Conservation (phyloP, 2,888 invertebrate species). For the Phengaris arion region DNA sequence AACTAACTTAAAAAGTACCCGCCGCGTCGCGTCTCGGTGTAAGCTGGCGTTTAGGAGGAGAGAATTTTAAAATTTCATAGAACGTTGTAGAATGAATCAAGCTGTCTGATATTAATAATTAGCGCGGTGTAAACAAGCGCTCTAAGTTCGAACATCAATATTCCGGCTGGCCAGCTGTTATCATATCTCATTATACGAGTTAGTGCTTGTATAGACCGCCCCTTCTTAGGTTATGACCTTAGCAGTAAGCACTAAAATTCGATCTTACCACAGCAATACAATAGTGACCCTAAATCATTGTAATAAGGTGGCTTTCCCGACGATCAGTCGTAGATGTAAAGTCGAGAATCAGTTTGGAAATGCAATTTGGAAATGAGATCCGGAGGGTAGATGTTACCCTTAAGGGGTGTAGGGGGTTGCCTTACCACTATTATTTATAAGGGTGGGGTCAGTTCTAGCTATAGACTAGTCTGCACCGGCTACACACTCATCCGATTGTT, state of each 20-base stretch:
- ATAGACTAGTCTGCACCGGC: conserved; percentile 50
- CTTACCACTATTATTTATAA: conserved; percentile 79
- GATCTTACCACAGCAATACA: conserved; percentile 44
- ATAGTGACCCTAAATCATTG: conserved; percentile 45
- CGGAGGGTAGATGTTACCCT: conserved; percentile 69
- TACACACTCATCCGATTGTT: conserved; percentile 62
- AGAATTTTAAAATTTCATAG: not conserved
- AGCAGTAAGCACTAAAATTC: conserved; percentile 59
- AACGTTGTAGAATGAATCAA: conserved; percentile 29
- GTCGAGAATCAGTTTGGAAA: conserved; percentile 74
- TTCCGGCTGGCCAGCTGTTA: conserved; percentile 77
- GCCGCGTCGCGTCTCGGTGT: no score
- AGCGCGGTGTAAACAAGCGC: conserved; percentile 66
- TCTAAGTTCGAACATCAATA: conserved; percentile 76
- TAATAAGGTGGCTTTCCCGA: conserved; percentile 46
- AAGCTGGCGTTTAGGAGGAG: no score
- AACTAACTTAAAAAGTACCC: no score
- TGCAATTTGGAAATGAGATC: conserved; percentile 80
- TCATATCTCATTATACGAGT: conserved; percentile 80
- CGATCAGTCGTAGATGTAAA: conserved; percentile 54
- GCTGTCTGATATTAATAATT: conserved; percentile 41
- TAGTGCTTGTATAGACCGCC: conserved; percentile 71
- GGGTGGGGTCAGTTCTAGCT: conserved; percentile 72
- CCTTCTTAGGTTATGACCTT: conserved; percentile 74
- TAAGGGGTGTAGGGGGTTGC: conserved; percentile 64